A percentile compares a stretch with the other conserved stretches of the same genome.
Evolutionary conservation across 1,140 invertebrate species (phyloP).

Genomic region (Pogonus chalceus): DNA sequence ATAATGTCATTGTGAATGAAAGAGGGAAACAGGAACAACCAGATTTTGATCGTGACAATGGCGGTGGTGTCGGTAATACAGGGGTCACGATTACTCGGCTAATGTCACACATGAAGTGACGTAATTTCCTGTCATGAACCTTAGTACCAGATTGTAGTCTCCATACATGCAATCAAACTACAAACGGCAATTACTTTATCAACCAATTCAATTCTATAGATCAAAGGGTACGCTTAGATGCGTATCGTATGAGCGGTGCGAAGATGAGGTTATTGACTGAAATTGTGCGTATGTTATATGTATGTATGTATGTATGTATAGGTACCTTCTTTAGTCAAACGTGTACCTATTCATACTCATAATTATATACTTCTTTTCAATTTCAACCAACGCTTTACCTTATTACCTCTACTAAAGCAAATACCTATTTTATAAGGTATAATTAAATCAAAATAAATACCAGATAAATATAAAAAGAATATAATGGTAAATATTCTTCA

Average conservation of each 20-base stretch:
- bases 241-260: neutral
- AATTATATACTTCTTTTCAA: neutral
- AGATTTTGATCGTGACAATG: neutral
- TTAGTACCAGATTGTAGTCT: too few species aligned
- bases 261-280: conserved; percentile 2
- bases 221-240: neutral
- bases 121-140: neutral
- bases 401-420: neutral
- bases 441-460: too few species aligned
- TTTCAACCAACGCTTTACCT: neutral
- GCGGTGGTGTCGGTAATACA: neutral
- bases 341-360: neutral
- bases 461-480: too few species aligned
- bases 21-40: neutral
- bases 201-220: conserved; percentile 3
- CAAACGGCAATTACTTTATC: conserved; percentile 5
- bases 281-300: neutral
- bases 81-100: neutral
- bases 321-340: neutral
- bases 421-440: neutral
- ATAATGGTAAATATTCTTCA: too few species aligned
- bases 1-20: neutral
- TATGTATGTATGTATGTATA: neutral
- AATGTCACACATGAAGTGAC: neutral
- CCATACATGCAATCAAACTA: neutral